phyloP scores from a whole-genome alignment of 2,888 invertebrate species.

The Platynereis dumerilii region DNA sequence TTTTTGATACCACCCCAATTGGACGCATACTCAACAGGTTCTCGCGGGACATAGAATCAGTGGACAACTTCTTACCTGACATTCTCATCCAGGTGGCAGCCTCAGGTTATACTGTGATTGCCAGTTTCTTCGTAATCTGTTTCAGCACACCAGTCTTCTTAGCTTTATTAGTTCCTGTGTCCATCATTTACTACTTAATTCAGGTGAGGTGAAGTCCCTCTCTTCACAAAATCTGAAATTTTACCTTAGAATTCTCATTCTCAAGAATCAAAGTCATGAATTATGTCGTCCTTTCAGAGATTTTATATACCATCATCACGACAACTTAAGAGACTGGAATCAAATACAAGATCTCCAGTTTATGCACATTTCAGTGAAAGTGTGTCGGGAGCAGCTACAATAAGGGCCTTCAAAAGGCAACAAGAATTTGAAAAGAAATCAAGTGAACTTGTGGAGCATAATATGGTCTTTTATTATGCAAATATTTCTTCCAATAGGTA shows the following conservation, averaged over 20 bases:
- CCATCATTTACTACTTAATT: slow-evolving; percentile 83
- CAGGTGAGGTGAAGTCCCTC: slow-evolving; percentile 65
- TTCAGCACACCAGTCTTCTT: slow-evolving; percentile 92
- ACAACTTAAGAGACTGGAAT: slow-evolving; percentile 59
- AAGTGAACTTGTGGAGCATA: slow-evolving; percentile 49
- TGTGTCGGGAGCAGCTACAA: slow-evolving; percentile 66
- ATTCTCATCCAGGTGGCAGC: slow-evolving; percentile 89
- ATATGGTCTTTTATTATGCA: slow-evolving; percentile 73
- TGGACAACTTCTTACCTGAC: slow-evolving; percentile 94
- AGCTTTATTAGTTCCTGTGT: slow-evolving; percentile 78
- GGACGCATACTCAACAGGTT: slow-evolving; percentile 64
- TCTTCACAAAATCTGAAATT: background rate
- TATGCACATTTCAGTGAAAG: slow-evolving; percentile 60
- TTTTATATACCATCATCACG: slow-evolving; percentile 65
- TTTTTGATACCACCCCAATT: slow-evolving; percentile 52
- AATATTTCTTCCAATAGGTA: slow-evolving; percentile 57
- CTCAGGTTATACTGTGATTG: slow-evolving; percentile 81
- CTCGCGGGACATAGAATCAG: slow-evolving; percentile 85
- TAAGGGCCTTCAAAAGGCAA: slow-evolving; percentile 51
- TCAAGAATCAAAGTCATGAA: too few species aligned
- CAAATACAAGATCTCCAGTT: slow-evolving; percentile 58
- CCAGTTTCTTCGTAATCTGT: slow-evolving; percentile 80
- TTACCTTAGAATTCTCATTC: background rate
- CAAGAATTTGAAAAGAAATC: slow-evolving; percentile 48
- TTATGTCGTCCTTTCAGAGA: slow-evolving; percentile 41